phyloP scores from a whole-genome alignment of 1,140 invertebrate genomes.

The Aphelenchoides besseyi region DNA sequence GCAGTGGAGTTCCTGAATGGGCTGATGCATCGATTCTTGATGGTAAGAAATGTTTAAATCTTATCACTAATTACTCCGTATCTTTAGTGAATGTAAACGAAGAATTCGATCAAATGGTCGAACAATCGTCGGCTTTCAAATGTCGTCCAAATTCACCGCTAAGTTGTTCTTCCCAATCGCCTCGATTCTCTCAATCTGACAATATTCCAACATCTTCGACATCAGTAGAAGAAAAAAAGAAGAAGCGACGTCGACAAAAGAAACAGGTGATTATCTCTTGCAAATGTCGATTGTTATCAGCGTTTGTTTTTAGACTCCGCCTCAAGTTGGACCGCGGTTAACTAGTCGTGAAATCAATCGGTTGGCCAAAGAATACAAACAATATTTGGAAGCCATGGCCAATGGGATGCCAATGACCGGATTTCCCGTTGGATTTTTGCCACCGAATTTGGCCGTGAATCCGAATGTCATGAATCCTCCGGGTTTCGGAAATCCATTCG shows the following conservation, averaged over 20 bases:
- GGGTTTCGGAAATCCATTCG: neutral
- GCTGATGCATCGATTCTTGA: conserved; percentile 15
- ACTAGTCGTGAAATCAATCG: conserved; percentile 1
- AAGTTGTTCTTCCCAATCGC: conserved; percentile 21
- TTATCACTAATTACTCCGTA: neutral
- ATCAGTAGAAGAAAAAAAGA: conserved; percentile 15
- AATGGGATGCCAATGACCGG: neutral
- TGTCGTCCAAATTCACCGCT: neutral
- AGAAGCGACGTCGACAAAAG: neutral
- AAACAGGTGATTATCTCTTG: conserved; percentile 10
- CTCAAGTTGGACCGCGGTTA: neutral
- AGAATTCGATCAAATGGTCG: conserved; percentile 32
- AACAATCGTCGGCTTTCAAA: conserved; percentile 33
- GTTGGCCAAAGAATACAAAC: neutral
- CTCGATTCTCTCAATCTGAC: neutral
- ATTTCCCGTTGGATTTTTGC: neutral
- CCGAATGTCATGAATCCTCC: neutral
- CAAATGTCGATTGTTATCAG: no score
- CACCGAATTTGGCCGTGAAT: neutral
- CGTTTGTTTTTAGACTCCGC: neutral
- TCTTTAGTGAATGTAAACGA: conserved; percentile 39
- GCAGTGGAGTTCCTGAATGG: conserved; percentile 31
- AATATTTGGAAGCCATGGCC: neutral
- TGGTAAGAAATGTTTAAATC: conserved; percentile 17
- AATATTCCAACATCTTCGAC: neutral